These are phyloP conservation scores for Lophochroa leadbeateri DNA, from an alignment of 2,113 vertebrate species.

Conservation along the genomic window DNA sequence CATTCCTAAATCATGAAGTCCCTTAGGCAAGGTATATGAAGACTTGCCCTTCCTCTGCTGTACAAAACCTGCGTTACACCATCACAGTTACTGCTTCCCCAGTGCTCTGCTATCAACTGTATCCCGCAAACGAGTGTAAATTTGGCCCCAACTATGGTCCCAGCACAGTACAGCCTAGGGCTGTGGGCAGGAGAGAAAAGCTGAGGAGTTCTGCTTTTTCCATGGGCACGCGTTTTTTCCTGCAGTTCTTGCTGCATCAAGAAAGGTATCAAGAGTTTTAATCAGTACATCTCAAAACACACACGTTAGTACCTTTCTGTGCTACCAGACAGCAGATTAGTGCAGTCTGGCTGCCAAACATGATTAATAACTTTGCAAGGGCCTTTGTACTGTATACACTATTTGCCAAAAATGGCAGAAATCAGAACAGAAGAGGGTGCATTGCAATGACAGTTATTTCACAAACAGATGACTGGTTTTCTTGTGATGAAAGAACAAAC, in stretches of 20 bases:
- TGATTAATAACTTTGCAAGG: slow-evolving; percentile 77
- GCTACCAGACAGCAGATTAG: slow-evolving; percentile 71
- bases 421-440: slow-evolving; percentile 23
- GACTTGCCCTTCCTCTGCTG: not conserved
- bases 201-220: not conserved
- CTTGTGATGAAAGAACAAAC: slow-evolving; percentile 76
- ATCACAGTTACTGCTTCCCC: not conserved
- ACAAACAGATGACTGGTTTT: slow-evolving; percentile 51
- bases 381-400: slow-evolving; percentile 40
- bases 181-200: not conserved
- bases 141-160: not conserved
- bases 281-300: slow-evolving; percentile 41
- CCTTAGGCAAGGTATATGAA: not conserved
- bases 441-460: slow-evolving; percentile 65
- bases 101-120: not conserved
- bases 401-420: slow-evolving; percentile 75
- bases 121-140: not conserved
- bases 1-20: not conserved
- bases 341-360: slow-evolving; percentile 69
- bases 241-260: not conserved
- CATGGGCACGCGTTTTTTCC: not conserved
- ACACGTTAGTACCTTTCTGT: slow-evolving; percentile 24
- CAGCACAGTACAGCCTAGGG: not conserved
- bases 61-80: not conserved
- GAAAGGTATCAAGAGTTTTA: slow-evolving; percentile 36